Conservation (phyloP, 1,140 invertebrate species). For the Apolygus lucorum region DNA sequence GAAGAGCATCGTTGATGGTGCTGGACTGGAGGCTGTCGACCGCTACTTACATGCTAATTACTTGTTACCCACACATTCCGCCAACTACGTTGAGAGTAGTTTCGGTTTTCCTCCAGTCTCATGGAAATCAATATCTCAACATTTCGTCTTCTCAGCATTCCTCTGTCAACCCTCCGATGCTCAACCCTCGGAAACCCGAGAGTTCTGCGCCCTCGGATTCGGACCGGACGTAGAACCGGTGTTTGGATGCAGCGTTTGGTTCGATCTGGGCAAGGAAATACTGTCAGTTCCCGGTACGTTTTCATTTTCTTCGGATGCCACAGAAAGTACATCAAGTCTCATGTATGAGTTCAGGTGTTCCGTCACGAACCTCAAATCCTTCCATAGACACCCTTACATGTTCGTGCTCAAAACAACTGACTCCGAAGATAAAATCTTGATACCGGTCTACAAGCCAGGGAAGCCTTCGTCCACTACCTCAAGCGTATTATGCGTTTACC, state of each 20-base stretch:
- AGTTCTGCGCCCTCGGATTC: neutral
- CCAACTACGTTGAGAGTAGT: neutral
- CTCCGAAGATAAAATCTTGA: neutral
- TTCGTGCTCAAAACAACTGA: neutral
- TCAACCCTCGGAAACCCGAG: neutral
- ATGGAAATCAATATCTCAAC: neutral
- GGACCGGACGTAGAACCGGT: neutral
- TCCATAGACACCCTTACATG: neutral
- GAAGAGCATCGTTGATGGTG: neutral
- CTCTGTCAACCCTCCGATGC: neutral
- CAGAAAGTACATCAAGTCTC: neutral
- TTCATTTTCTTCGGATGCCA: neutral
- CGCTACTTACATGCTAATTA: neutral
- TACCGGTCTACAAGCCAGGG: neutral
- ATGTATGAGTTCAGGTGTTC: neutral
- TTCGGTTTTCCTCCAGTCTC: neutral
- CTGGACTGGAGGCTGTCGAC: neutral
- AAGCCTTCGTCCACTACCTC: neutral
- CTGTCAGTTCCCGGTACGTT: neutral
- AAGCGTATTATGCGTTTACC: neutral
- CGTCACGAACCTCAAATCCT: neutral
- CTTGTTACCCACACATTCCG: neutral
- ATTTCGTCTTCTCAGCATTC: neutral
- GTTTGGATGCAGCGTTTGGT: neutral
- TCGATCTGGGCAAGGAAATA: neutral